These are phyloP conservation scores for Electrona antarctica DNA, from an alignment of 2,113 vertebrate genomes.

Conservation along the genomic window DNA sequence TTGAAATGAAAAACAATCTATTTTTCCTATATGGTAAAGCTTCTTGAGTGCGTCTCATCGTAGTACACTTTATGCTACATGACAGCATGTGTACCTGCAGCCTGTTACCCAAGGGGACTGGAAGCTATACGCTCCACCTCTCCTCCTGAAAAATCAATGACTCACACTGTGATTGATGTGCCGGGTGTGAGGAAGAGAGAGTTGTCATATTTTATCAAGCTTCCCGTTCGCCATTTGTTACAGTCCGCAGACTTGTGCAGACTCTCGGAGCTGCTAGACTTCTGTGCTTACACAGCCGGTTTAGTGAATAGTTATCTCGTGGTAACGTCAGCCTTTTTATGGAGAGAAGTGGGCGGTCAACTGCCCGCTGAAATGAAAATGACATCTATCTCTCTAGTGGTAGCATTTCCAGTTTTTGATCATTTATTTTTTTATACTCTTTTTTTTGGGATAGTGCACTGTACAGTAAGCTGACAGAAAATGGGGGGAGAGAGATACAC, in stretches of 20 bases:
- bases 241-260: too few relatives aligned
- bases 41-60: constrained; percentile 19
- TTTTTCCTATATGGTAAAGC: constrained; percentile 8
- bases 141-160: constrained; percentile 43
- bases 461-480: too few relatives aligned
- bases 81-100: constrained; percentile 36
- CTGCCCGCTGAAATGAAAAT: too few relatives aligned
- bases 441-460: too few relatives aligned
- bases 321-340: too few relatives aligned
- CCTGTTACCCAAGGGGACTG: constrained; percentile 13
- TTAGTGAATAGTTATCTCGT: too few relatives aligned
- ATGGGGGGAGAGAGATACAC: too few relatives aligned
- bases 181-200: constrained; percentile 27
- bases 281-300: not conserved
- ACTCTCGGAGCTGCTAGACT: too few relatives aligned
- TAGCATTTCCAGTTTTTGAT: too few relatives aligned
- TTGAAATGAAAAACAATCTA: constrained; percentile 9
- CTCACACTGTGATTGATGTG: constrained; percentile 48
- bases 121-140: constrained; percentile 18
- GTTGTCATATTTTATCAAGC: constrained; percentile 39
- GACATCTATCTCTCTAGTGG: too few relatives aligned
- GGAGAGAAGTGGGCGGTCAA: too few relatives aligned
- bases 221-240: constrained; percentile 41
- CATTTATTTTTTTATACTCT: too few relatives aligned
- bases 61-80: constrained; percentile 15